phyloP scores from a whole-genome alignment of 2,888 invertebrate genomes.

The Buathra laborator region DNA sequence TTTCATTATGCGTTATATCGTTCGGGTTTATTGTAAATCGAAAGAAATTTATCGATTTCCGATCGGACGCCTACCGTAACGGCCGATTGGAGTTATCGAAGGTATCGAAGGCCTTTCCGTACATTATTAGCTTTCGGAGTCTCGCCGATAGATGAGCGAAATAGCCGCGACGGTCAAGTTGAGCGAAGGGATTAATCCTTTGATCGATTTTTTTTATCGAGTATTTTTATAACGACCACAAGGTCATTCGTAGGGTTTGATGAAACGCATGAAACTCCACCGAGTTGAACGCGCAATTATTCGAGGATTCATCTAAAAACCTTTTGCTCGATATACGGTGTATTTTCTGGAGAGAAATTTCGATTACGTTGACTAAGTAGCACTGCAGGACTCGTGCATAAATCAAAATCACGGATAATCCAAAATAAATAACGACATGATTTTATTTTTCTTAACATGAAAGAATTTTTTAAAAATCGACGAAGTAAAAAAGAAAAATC shows the following conservation, averaged over 20 bases:
- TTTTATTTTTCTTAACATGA: no score
- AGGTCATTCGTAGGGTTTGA: not conserved
- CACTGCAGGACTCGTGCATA: no score
- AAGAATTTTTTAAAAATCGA: no score
- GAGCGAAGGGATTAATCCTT: conserved; percentile 18
- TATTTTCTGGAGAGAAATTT: not conserved
- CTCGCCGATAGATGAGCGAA: not conserved
- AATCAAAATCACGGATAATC: no score
- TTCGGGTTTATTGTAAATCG: not conserved
- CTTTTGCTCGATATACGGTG: not conserved
- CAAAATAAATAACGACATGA: no score
- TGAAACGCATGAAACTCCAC: not conserved
- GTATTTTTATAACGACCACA: conserved; percentile 20
- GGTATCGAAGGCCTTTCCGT: not conserved
- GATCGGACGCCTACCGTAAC: conserved; percentile 19
- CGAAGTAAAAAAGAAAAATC: no score
- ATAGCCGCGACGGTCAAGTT: conserved; percentile 19
- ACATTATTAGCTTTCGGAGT: conserved; percentile 15
- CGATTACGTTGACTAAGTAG: no score
- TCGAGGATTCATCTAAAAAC: not conserved
- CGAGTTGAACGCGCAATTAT: not conserved
- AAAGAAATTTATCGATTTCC: conserved; percentile 35
- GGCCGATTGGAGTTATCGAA: conserved; percentile 20
- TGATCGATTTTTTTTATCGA: conserved; percentile 25
- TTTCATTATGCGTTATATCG: not conserved